Evolutionary conservation across 1,140 invertebrate species (phyloP), one percentile per base, ranked within the genome.

Genomic region (Venustaconcha ellipsiformis): DNA sequence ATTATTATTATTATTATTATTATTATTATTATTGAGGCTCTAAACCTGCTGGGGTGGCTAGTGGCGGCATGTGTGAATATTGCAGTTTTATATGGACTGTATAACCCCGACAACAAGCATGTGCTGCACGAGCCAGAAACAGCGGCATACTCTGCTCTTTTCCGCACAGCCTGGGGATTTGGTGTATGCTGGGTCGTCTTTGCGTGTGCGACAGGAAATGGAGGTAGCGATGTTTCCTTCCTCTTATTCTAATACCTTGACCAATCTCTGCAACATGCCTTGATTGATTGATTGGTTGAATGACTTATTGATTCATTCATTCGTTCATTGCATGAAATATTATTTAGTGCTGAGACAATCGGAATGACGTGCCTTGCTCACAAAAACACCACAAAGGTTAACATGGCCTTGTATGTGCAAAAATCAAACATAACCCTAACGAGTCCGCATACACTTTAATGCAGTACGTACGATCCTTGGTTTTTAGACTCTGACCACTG

Each of bases 171-270:
- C 23, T 91, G 90, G 90, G 82, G 84, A 6, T 72, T 85, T 26
- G 83, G 80, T 14, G 72, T 91, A 37, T 85, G 84, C 17, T 91
- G 90, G 90, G 80, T 91, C 26, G 87, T 91, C 70, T 91, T 89
- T 75, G 85, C 88, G 12, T 91, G 90, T 73, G 78, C 83, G 37
- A 83, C 85, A 58, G 79, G 81, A 70, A 74, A 85, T 74, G 84
- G 81, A 63, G 82, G 84, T 85, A 80, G 63, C 70, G 37, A 6
- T 48, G 6, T 48, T 48, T 48, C 37, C 37, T 48, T 8, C 37
- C 6, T 48, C 37, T 0, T 48, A 48, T 48, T 48, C 6, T 11
- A 48, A 48, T 6, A 48, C 11, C 37, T 48, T 0, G 37, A 48
- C 37, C 11, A 48, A 48, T 48, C 37, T 70, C 20, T 48, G 37